Conservation (phyloP, 2,888 invertebrate species). For the Agrilus mali region DNA sequence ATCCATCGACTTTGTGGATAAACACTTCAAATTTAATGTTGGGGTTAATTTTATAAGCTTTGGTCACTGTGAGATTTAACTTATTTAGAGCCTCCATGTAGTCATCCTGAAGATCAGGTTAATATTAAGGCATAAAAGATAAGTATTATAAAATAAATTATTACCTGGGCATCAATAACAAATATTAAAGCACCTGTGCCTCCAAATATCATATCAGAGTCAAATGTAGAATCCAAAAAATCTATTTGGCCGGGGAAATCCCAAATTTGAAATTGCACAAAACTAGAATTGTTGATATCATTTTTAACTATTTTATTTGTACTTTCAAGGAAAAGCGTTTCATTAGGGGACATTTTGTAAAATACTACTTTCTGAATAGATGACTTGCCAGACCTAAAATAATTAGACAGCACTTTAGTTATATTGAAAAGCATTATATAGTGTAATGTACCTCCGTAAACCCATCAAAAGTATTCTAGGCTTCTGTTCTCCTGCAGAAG, state of each 20-base stretch:
- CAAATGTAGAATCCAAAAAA: slow-evolving; percentile 92
- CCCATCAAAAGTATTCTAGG: slow-evolving; percentile 94
- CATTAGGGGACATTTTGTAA: slow-evolving; percentile 99
- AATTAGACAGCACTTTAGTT: background rate
- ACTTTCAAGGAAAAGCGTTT: slow-evolving; percentile 95
- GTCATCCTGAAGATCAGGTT: slow-evolving; percentile 63
- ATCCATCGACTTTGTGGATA: slow-evolving; percentile 98
- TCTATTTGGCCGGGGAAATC: slow-evolving; percentile 99
- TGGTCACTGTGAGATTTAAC: slow-evolving; percentile 84
- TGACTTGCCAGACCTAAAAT: slow-evolving; percentile 89
- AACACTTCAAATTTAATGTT: slow-evolving; percentile 97
- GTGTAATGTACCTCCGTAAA: slow-evolving; percentile 56
- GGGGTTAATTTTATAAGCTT: slow-evolving; percentile 91
- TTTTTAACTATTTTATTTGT: slow-evolving; percentile 98
- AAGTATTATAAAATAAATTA: slow-evolving; percentile 2
- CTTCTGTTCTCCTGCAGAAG: slow-evolving; percentile 64
- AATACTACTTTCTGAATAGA: slow-evolving; percentile 99
- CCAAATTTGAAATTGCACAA: slow-evolving; percentile 99
- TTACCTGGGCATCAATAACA: slow-evolving; percentile 93
- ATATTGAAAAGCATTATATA: background rate
- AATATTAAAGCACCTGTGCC: slow-evolving; percentile 96
- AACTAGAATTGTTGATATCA: slow-evolving; percentile 92
- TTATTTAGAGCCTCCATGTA: slow-evolving; percentile 92
- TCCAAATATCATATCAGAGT: slow-evolving; percentile 92
- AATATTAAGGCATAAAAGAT: background rate